Evolutionary conservation across 2,113 vertebrate species (phyloP), one percentile per base, ranked within the genome.

Genomic region (Seriola aureovittata): DNA sequence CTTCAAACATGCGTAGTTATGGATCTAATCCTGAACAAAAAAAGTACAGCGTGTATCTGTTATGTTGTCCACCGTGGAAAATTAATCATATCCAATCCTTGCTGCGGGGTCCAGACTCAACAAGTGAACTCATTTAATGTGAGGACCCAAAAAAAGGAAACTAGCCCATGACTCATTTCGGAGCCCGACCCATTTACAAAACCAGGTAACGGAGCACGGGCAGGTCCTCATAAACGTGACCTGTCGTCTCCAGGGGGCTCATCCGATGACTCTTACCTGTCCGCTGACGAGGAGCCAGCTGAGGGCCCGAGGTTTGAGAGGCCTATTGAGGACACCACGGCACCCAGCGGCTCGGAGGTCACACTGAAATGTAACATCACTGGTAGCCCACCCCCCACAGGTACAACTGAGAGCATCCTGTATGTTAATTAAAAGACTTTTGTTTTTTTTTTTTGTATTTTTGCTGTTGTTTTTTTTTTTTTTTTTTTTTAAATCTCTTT

Each of bases 261-360:
- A 2, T 97, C 97, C 0, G 96, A 97, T 0, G 97, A 97, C 83
- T 97, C 96, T 32, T 97, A 96, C 0, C 95, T 96, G 82, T 98
- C 96, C 1, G 96, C 96, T 14, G 97, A 96, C 32, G 96, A 98
- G 57, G 97, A 96, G 42, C 94, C 95, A 0, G 86, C 94, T 29
- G 96, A 96, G 89, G 94, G 91, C 2, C 97, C 97, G 0, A 32
- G 94, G 84, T 97, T 97, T 87, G 95, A 97, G 92, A 96, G 95
- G 60, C 95, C 95, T 17, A 92, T 97, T 17, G 92, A 95, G 85
- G 96, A 96, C 75, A 81, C 69, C 5, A 82, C 89, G 0, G 95
- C 92, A 29, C 86, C 82, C 0, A 85, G 92, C 1, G 96, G 96
- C 65, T 85, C 92, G 0, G 95, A 96, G 13, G 95, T 96, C 84